These are phyloP conservation scores for Rhynchotus rufescens DNA, from an alignment of 2,797 vertebrate genomes.

Conservation along the genomic window DNA sequence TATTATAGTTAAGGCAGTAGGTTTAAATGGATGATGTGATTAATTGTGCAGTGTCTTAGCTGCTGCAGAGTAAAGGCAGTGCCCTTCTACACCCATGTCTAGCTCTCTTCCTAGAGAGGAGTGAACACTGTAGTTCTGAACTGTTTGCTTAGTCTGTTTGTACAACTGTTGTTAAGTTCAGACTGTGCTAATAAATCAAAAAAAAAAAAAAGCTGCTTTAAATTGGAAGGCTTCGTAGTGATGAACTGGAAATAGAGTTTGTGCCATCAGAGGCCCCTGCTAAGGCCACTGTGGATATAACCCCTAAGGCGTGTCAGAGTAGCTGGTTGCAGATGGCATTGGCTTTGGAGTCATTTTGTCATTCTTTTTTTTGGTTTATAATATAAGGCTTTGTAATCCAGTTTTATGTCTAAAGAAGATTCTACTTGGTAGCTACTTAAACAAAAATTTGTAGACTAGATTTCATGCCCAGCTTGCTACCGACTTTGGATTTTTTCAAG, in stretches of 20 bases:
- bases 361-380: not conserved
- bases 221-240: too few relatives aligned
- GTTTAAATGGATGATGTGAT: not conserved
- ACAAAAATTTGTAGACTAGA: not conserved
- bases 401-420: not conserved
- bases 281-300: not conserved
- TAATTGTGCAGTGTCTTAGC: not conserved
- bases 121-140: not conserved
- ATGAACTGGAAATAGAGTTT: not conserved
- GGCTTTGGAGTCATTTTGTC: not conserved
- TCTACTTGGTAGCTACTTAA: not conserved
- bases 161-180: not conserved
- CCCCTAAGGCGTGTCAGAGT: accelerated
- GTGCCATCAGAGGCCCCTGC: not conserved
- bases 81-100: not conserved
- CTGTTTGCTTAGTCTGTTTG: not conserved
- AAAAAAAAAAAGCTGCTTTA: not conserved
- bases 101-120: not conserved
- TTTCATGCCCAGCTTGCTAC: not conserved
- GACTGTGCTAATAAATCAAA: not conserved
- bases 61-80: not conserved
- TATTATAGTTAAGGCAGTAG: not conserved
- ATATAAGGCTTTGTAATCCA: not conserved
- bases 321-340: not conserved
- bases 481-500: not conserved